Base-by-base conservation (phyloP, 2,797 vertebrate genomes). In the Hafferia zeledoni region DNA sequence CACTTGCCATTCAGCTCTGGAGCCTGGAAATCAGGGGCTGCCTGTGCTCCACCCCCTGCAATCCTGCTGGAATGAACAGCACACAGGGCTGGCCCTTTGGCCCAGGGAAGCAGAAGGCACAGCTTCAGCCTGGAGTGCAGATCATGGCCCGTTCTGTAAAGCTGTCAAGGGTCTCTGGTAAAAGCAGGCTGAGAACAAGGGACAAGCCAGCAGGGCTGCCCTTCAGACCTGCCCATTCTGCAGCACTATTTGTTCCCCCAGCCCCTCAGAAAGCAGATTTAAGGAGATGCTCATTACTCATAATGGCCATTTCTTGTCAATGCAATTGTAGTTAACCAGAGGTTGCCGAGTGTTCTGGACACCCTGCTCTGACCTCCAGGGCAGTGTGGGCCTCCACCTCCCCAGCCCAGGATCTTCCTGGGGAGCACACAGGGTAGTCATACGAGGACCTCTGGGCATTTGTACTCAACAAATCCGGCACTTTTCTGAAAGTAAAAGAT, bases 51-150 rank as follows among this genome's bases (percentile, higher is more conserved):
- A 88, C 75, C 90, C 72, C 50, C 8, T 87, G 53, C 80, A 90
- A 90, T 35, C 89, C 85, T 43, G 56, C 80, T n/a, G 83, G 75
- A 94, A 83, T 60, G 50, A 87, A 69, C 44, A 74, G 74, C 83
- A 37, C 53, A 20, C 37, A 20, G 9, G 74, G 74, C 63, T 57
- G 67, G 46, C 60, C 30, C 74, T 87, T 57, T 80, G 89, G 88
- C 80, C 83, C 82, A 33, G 74, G 76, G 64, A 84, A 65, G 87
- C 84, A 59, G 68, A 28, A 87, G 64, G 67, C 61, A 30, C 43
- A 10, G 72, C 70, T 68, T 50, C 80, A 72, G 75, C 74, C 88
- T 76, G 82, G 37, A 74, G 60, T 37, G 90, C 80, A 46, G 87
- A 44, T 78, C 57, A 88, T 10, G 77, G 89, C 87, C 82, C 71